Conservation (phyloP, 2,113 vertebrate genomes). For the Fukomys damarensis region DNA sequence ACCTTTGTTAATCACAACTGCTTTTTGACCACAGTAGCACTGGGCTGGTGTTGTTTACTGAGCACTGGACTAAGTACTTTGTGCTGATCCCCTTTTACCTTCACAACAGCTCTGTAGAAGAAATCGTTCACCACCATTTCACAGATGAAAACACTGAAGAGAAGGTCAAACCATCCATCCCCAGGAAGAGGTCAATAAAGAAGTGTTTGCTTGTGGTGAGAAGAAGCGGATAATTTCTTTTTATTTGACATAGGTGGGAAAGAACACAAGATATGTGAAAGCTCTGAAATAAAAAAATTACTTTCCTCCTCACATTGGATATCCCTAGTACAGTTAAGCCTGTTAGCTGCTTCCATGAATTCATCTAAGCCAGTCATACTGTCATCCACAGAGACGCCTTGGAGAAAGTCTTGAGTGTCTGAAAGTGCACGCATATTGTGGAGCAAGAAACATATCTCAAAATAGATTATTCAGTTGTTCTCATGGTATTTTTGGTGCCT, state of each 20-base stretch:
- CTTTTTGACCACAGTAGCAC: background rate
- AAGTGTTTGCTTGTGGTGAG: background rate
- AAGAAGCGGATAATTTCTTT: background rate
- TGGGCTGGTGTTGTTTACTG: background rate
- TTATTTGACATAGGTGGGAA: background rate
- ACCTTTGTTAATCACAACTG: background rate
- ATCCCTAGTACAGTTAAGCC: background rate
- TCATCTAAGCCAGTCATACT: background rate
- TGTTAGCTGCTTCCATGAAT: background rate
- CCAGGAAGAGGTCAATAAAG: conserved; percentile 3
- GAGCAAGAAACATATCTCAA: background rate
- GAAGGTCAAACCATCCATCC: background rate
- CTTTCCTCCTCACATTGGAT: background rate
- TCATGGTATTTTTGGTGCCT: conserved; percentile 19
- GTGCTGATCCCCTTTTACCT: background rate
- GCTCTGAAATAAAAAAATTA: background rate
- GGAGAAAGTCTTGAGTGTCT: background rate
- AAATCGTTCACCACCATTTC: background rate
- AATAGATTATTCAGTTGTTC: background rate
- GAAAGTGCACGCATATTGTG: too few species aligned
- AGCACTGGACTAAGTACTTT: background rate
- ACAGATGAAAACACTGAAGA: background rate
- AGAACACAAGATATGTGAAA: background rate
- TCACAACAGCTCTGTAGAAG: background rate
- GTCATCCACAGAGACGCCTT: background rate